These are phyloP conservation scores for Microtus oregoni DNA, from an alignment of 2,113 vertebrate genomes.

Conservation along the genomic window DNA sequence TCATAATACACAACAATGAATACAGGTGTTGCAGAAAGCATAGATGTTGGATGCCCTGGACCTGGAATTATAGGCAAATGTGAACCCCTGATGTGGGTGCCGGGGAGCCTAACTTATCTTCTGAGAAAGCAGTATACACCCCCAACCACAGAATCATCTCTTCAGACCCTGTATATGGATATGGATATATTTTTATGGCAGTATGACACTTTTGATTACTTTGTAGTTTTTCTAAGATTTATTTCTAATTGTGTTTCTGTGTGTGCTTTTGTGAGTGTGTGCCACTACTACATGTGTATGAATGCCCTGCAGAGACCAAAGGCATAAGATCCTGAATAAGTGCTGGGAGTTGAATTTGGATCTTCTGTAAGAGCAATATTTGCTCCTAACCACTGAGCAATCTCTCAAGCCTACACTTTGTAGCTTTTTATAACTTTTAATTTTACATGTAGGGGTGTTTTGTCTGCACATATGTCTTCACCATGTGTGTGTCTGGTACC, in stretches of 20 bases:
- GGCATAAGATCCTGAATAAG: background rate
- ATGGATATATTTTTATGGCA: background rate
- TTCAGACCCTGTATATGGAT: background rate
- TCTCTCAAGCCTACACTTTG: background rate
- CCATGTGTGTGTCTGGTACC: background rate
- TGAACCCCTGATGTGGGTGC: background rate
- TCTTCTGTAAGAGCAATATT: background rate
- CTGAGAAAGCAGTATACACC: background rate
- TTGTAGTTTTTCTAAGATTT: background rate
- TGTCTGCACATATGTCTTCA: background rate
- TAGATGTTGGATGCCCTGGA: background rate
- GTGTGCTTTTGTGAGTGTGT: background rate
- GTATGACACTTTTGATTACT: slow-evolving; percentile 11
- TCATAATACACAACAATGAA: background rate
- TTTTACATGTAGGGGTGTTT: background rate
- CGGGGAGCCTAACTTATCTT: background rate
- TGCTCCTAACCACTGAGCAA: background rate
- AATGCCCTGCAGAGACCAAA: background rate
- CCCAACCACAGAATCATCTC: background rate
- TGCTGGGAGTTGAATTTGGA: background rate
- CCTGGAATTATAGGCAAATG: background rate
- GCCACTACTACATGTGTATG: background rate
- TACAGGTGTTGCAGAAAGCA: background rate
- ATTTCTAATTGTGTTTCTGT: background rate
- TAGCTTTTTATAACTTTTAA: background rate